Conservation (phyloP, 2,113 vertebrate species). For the Azemiops feae region DNA sequence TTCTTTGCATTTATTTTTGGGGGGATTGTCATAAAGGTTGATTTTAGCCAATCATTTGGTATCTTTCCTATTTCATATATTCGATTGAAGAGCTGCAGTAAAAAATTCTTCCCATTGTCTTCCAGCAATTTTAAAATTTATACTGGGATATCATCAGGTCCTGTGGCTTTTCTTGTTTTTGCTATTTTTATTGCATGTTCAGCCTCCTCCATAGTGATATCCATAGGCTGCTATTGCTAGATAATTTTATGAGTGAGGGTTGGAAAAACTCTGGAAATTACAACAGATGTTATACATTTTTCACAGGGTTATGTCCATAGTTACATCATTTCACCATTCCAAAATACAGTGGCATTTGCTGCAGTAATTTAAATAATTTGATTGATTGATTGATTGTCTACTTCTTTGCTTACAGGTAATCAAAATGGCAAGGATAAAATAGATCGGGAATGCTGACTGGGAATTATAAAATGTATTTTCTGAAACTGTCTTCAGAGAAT, state of each 20-base stretch:
- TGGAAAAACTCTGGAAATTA: background rate
- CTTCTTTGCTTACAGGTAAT: background rate
- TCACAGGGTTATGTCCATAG: no score
- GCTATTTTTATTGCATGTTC: no score
- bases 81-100: no score
- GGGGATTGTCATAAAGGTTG: no score
- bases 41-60: no score
- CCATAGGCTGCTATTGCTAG: background rate
- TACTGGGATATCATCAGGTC: no score
- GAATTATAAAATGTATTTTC: background rate
- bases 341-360: background rate
- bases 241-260: background rate
- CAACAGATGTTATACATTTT: background rate
- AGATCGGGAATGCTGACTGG: background rate
- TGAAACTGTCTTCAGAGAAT: background rate
- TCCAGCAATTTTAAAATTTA: no score
- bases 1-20: no score
- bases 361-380: background rate
- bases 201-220: no score
- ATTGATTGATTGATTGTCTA: background rate
- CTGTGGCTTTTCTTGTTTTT: no score
- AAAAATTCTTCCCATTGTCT: no score
- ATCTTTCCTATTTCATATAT: no score
- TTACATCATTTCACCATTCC: background rate
- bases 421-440: background rate